Evolutionary conservation across 2,113 vertebrate genomes (phyloP).

Genomic region (Antigone vipio): DNA sequence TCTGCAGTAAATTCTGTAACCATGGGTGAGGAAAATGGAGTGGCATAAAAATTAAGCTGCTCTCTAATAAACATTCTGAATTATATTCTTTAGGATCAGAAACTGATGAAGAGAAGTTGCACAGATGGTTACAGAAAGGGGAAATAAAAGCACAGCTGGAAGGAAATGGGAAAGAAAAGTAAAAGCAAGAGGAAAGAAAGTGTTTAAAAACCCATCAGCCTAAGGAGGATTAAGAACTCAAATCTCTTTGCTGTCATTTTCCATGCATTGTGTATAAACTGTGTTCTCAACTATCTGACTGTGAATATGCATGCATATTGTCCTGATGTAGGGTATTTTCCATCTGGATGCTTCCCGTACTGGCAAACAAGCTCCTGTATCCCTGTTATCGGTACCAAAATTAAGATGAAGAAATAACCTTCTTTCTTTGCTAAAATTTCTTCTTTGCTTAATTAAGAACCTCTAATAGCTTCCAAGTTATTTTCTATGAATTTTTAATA

Average conservation of each 20-base stretch:
- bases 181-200: not conserved
- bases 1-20: not conserved
- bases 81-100: not conserved
- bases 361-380: not conserved
- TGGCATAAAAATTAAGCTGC: not conserved
- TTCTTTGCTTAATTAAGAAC: not conserved
- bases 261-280: not conserved
- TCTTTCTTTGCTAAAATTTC: not conserved
- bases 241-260: not conserved
- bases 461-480: not conserved
- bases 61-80: not conserved
- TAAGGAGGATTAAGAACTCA: not conserved
- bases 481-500: not conserved
- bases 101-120: not conserved
- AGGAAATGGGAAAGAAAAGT: not conserved
- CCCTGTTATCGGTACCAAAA: not conserved
- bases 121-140: not conserved
- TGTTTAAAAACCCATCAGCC: not conserved
- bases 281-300: not conserved
- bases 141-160: not conserved
- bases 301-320: not conserved
- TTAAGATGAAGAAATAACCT: not conserved
- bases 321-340: not conserved
- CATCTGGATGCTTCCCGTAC: not conserved
- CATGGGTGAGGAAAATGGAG: not conserved